phyloP scores from a whole-genome alignment of 1,140 invertebrate genomes.

The Orchestia grillus region DNA sequence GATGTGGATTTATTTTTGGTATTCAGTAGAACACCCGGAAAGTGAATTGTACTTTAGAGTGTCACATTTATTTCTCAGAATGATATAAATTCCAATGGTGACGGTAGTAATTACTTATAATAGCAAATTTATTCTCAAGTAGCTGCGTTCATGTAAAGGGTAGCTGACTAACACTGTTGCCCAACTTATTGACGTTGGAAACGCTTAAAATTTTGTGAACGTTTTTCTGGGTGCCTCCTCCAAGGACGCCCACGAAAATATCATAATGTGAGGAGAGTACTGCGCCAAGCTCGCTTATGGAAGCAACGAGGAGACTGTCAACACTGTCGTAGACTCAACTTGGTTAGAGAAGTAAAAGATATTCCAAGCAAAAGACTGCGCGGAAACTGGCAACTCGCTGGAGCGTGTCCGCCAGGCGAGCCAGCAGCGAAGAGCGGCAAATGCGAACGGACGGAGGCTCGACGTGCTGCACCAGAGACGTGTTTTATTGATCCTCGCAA shows the following conservation, averaged over 20 bases:
- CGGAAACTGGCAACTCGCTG: neutral
- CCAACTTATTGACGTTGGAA: no score
- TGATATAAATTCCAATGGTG: no score
- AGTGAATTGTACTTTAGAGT: no score
- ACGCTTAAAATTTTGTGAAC: no score
- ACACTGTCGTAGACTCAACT: neutral
- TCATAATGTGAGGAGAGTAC: neutral
- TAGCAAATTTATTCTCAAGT: no score
- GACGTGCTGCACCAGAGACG: neutral
- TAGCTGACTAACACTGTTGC: no score
- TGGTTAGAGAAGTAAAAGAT: neutral
- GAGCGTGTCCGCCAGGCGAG: neutral
- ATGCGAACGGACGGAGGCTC: neutral
- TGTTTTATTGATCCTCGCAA: constrained; percentile 51
- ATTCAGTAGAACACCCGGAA: no score
- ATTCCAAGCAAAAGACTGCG: neutral
- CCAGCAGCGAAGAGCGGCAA: neutral
- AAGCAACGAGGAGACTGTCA: neutral
- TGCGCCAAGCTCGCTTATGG: neutral
- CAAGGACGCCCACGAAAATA: neutral
- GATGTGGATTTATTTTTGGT: no score
- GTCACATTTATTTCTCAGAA: no score
- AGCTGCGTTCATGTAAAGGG: no score
- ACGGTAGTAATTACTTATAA: no score
- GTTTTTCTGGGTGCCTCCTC: no score